Base-by-base conservation (phyloP, 1,140 invertebrate species). In the Ruditapes philippinarum region DNA sequence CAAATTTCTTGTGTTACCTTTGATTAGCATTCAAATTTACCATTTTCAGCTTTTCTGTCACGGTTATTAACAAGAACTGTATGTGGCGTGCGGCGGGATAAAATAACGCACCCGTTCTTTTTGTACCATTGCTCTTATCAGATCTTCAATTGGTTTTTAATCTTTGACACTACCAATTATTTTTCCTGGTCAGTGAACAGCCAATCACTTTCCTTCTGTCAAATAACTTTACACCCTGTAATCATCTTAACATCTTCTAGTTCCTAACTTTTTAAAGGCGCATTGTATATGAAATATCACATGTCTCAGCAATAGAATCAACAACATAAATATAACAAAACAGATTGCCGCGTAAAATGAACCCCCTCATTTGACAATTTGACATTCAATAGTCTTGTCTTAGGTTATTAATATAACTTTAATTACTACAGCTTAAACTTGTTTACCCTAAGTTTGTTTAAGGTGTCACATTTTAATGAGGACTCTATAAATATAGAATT, bases 161-260 rank as follows among this genome's bases (percentile, higher is more conserved):
- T 83, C 81, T 83, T 83, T 83, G 81, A 83, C 81, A 83, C 81
- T 83, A 83, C 62, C 81, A 83, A 83, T 83, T 83, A 83, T 70
- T 83, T 70, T 83, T 68, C 65, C 36, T 70, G 81, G 60, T 51
- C 81, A 83, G 12, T 83, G 60, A 83, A 49, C 81, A 83, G 40
- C 22, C 62, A 83, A 45, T 70, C 81, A 42, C 62, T 83, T 83
- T 70, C 80, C 60, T 40, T 65, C 54, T 83, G n/a, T 68, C 81
- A 42, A 70, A 83, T 38, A 65, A 28, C 62, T 51, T 45, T 83
- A 42, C 42, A 49, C 60, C 81, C 57, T 83, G 36, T 83, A 83
- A 83, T 83, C 81, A 70, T 19, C 19, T 54, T 22, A 25, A 49
- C 42, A 49, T 76, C 73, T 49, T 40, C 19, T 65, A 22, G 25